phyloP scores from a whole-genome alignment of 1,140 invertebrate species.

The Ips typographus region DNA sequence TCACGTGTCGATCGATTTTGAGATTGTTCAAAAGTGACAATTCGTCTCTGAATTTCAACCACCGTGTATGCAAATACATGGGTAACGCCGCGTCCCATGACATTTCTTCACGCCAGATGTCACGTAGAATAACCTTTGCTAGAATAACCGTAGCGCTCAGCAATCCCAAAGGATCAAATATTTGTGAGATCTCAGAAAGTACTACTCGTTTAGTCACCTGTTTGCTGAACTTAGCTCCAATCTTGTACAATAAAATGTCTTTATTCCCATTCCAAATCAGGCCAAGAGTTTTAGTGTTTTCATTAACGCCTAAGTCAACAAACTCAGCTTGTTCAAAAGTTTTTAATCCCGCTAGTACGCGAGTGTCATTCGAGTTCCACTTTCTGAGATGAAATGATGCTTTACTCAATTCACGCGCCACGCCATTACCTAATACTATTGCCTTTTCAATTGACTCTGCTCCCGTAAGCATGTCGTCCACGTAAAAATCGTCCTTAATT shows the following conservation, averaged over 20 bases:
- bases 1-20: neutral
- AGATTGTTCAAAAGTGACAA: conserved; percentile 6
- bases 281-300: conserved; percentile 29
- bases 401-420: conserved; percentile 49
- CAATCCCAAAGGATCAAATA: conserved; percentile 10
- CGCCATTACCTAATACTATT: conserved; percentile 14
- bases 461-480: conserved; percentile 51
- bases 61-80: neutral
- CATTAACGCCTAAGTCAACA: neutral
- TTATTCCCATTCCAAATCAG: conserved; percentile 19
- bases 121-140: conserved; percentile 1
- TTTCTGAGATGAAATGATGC: conserved; percentile 45
- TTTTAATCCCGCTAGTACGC: neutral
- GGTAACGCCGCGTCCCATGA: conserved; percentile 6
- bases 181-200: conserved; percentile 6
- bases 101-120: neutral
- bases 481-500: conserved; percentile 43
- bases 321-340: conserved; percentile 1
- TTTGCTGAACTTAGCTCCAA: no score
- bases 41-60: conserved; percentile 5
- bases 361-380: neutral
- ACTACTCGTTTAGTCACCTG: conserved; percentile 8
- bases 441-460: conserved; percentile 11
- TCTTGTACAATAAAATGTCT: neutral
- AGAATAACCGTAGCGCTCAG: neutral